Evolutionary conservation across 1,140 invertebrate species (phyloP).

Genomic region (Trachymyrmex cornetzi): DNA sequence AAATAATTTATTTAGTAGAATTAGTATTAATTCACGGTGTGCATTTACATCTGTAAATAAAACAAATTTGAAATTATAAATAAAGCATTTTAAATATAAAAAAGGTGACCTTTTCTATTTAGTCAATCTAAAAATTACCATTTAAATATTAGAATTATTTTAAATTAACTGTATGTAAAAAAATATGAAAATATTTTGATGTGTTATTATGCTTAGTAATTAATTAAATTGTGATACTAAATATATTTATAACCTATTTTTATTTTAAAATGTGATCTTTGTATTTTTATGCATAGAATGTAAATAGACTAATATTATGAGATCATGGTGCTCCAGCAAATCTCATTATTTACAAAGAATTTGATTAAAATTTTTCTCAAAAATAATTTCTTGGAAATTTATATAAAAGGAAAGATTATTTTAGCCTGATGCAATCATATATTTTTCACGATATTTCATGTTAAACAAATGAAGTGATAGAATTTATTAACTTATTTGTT

Average conservation of each 20-base stretch:
- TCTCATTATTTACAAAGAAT: background rate
- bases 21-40: background rate
- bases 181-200: slow-evolving; percentile 7
- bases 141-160: slow-evolving; percentile 17
- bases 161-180: background rate
- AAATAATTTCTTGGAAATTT: background rate
- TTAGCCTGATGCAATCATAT: background rate
- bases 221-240: background rate
- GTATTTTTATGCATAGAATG: background rate
- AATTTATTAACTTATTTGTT: background rate
- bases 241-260: background rate
- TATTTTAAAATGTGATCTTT: slow-evolving; percentile 7
- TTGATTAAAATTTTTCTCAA: background rate
- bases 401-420: background rate
- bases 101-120: background rate
- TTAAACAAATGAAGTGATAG: background rate
- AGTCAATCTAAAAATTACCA: background rate
- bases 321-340: background rate
- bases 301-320: slow-evolving; percentile 1
- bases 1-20: background rate
- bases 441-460: background rate
- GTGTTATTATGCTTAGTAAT: background rate
- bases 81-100: background rate
- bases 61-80: background rate
- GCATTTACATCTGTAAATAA: background rate